phyloP scores from a whole-genome alignment of 2,797 vertebrate species.

The Acanthiza pusilla region DNA sequence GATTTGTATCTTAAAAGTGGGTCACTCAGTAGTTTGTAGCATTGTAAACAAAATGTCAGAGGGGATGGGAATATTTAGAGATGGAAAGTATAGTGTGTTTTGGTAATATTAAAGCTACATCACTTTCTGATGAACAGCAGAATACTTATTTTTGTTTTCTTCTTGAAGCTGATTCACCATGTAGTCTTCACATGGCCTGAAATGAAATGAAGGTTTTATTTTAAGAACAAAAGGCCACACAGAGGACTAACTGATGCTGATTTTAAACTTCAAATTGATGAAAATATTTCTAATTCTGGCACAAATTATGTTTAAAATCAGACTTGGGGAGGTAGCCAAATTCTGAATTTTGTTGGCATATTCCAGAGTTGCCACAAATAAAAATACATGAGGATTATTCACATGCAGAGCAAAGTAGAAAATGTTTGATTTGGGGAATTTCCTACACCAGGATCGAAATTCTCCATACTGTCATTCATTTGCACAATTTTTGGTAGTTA shows the following conservation, averaged over 20 bases:
- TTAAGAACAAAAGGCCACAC: background rate
- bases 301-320: slow-evolving; percentile 27
- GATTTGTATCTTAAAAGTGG: slow-evolving; percentile 26
- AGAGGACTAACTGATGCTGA: background rate
- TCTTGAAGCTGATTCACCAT: slow-evolving; percentile 27
- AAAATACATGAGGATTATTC: background rate
- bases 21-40: background rate
- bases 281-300: slow-evolving; percentile 19
- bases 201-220: background rate
- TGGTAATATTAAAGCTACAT: background rate
- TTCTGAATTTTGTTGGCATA: background rate
- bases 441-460: background rate
- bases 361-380: background rate
- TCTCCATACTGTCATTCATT: background rate
- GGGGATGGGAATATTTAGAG: background rate
- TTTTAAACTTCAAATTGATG: slow-evolving; percentile 11
- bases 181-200: background rate
- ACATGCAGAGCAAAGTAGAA: background rate
- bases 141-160: slow-evolving; percentile 26
- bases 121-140: slow-evolving; percentile 8
- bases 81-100: slow-evolving; percentile 12
- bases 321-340: background rate
- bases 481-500: background rate
- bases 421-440: background rate
- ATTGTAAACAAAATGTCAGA: slow-evolving; percentile 9